A percentile compares a stretch with the other conserved stretches of the same genome.
These are phyloP conservation scores for Irena cyanogastra DNA, from an alignment of 2,113 vertebrate genomes.

Conservation along the genomic window DNA sequence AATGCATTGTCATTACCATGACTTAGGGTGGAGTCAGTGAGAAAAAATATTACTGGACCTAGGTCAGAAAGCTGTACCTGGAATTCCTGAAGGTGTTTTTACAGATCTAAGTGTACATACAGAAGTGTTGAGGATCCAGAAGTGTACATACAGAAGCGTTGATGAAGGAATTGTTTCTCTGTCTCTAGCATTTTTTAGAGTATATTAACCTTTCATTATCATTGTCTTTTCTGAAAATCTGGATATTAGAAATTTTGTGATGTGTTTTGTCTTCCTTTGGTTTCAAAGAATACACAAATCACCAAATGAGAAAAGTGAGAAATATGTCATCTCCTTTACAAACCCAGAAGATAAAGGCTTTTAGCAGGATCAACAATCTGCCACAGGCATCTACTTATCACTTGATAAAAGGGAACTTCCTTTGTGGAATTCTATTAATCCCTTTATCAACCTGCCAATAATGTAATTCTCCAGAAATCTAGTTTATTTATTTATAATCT, in stretches of 20 bases:
- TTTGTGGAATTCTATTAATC: conserved; percentile 42
- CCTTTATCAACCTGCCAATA: not conserved
- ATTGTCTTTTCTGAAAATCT: not conserved
- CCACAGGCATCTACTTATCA: not conserved
- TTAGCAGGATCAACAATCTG: not conserved
- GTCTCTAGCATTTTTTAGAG: not conserved
- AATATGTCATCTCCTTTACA: not conserved
- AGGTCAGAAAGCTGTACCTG: not conserved
- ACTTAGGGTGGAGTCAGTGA: not conserved
- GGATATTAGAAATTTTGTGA: not conserved
- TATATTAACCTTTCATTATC: not conserved
- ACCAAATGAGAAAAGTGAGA: not conserved
- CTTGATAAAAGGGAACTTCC: not conserved
- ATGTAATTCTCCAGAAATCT: not conserved
- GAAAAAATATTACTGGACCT: not conserved
- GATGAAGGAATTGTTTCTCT: not conserved
- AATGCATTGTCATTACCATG: not conserved
- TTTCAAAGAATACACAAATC: not conserved
- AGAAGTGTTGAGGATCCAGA: not conserved
- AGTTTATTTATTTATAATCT: not conserved
- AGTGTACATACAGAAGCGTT: not conserved
- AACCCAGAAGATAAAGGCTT: not conserved
- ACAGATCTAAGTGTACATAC: not conserved
- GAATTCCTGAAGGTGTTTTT: not conserved
- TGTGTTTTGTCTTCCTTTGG: not conserved